Evolutionary conservation across 2,113 vertebrate species (phyloP), one percentile per base, ranked within the genome.

Genomic region (Coptodon bakossiorum): DNA sequence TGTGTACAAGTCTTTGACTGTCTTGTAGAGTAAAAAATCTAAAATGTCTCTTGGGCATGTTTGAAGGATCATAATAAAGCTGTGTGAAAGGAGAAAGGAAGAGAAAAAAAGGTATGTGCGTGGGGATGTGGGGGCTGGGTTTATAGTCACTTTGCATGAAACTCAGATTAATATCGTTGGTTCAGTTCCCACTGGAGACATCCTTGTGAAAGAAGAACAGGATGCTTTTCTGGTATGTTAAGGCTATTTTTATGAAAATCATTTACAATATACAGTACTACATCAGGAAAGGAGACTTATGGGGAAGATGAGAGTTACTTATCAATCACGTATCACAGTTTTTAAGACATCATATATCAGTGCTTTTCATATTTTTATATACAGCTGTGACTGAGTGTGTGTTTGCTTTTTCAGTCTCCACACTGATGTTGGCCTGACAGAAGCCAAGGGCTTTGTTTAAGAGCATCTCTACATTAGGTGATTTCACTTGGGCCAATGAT

Each of bases 1-100:
- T 52, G 34, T 82, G 43, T 56, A 45, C 24, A 82, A 48, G 38
- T 78, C 45, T 78, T 52, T 78, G 73, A 19, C 27, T 52, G 45
- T 52, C 27, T 52, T 52, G 6, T 78, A 52, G 27, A 78, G 17
- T 78, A 4, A 52, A 78, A 78, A 78, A n/a, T 52, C 81, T 93
- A 82, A 81, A 82, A 50, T 81, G 84, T 93, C 94, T 94, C 90
- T 10, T 78, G 92, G 89, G 86, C 89, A 88, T 91, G 80, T 92
- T 91, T 83, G 81, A 54, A 84, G 66, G 76, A 92, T 88, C 84
- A 92, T 86, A 88, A 94, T 88, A 91, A 92, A 90, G 86, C 14
- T 88, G 45, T 52, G 29, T 86, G 68, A 91, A 53, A 88, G 52
- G 29, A 87, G 68, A 91, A 53, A 88, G 59, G 29, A 87, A 79